A percentile compares a stretch with the other conserved stretches of the same genome.
Evolutionary conservation across 2,113 vertebrate species (phyloP).

Genomic region (Melanocharis versteri): DNA sequence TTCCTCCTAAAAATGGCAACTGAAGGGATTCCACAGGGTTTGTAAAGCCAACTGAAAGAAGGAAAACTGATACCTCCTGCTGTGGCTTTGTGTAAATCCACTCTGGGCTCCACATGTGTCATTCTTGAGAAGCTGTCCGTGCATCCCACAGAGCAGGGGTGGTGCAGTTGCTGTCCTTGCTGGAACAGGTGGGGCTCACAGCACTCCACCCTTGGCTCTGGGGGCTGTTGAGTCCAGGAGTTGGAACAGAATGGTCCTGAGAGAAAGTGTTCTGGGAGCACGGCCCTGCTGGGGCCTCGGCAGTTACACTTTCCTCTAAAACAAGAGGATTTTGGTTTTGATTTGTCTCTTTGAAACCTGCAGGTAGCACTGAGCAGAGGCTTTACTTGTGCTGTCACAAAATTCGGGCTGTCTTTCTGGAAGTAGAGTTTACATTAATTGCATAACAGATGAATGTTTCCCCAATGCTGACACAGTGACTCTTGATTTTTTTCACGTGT

Average conservation of each 20-base stretch:
- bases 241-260: not conserved
- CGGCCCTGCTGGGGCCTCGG: accelerated
- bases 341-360: not conserved
- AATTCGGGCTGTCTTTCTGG: not conserved
- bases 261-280: not conserved
- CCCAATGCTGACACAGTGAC: not conserved
- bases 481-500: not conserved
- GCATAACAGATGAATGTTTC: not conserved
- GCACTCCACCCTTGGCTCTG: not conserved
- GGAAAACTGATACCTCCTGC: not conserved
- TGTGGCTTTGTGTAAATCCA: not conserved
- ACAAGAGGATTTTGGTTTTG: not conserved
- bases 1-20: not conserved
- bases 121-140: not conserved
- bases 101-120: not conserved
- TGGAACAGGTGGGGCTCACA: not conserved
- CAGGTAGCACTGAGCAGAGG: not conserved
- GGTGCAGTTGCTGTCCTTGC: not conserved
- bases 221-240: accelerated
- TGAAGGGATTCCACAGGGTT: not conserved
- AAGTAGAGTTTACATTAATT: not conserved
- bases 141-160: not conserved
- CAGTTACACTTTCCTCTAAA: not conserved
- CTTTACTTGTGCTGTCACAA: not conserved
- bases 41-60: not conserved